Evolutionary conservation across 2,797 vertebrate genomes (phyloP), one percentile per base, ranked within the genome.

Genomic region (Enteromius viviparus): DNA sequence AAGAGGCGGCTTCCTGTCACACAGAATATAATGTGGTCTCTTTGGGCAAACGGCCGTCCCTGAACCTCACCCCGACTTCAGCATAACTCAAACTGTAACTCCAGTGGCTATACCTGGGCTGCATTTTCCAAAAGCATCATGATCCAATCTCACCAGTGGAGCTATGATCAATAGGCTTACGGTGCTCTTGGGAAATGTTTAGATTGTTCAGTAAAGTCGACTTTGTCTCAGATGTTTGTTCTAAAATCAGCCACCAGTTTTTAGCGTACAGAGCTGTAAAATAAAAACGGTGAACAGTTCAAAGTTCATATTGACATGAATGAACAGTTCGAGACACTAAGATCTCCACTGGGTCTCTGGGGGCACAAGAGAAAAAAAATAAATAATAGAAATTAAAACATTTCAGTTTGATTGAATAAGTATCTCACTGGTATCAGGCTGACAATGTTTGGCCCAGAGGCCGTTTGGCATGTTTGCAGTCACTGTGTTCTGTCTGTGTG

Each of bases 1-100:
- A 58, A 40, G 34, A 75, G 72, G 72, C 51, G 72, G 21, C 51
- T 75, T 75, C 72, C 51, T 58, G 72, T 42, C 40, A 76, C 23
- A 40, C 51, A 58, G 32, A 23, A n/a, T 58, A 14, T 17, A 37
- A 32, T 76, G 72, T 76, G 72, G 72, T 58, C 34, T 58, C 51
- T 53, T 29, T 74, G 49, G 45, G 71, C 49, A 6, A 19, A 34
- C 15, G 2, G 51, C 32, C 12, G 0, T 40, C 32, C 71, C 51
- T 23, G 51, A 58, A 42, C 32, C 72, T 58, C 72, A 17, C 72
- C 55, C 29, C 1, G 5, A n/a, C 49, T 74, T 32, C 17, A 53
- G 0, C 29, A 14, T 19, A 1, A 7, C 51, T 76, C 34, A 4
- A 66, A 40, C 34, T 19, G 11, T 11, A 19, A 2, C 32, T 58